Percentiles rank a stretch among this genome's conserved stretches.
Evolutionary conservation across 2,113 vertebrate genomes (phyloP).

Genomic region (Aegotheles bennettii): DNA sequence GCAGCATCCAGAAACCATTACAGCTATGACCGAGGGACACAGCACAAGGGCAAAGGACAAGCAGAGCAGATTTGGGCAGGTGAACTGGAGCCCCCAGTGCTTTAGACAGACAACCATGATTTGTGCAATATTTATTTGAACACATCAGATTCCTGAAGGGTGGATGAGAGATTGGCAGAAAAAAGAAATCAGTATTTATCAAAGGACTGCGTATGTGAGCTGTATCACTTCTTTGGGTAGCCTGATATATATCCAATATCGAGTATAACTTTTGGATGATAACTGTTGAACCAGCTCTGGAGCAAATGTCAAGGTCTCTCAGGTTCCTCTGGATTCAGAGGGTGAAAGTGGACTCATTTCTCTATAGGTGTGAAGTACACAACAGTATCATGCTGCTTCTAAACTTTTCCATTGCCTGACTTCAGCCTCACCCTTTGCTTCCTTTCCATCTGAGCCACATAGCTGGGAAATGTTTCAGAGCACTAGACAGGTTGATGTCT

Average conservation of each 20-base stretch:
- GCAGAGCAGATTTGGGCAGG: neutral
- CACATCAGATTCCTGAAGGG: neutral
- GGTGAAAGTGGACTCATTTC: neutral
- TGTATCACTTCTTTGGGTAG: neutral
- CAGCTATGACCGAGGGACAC: rapidly evolving
- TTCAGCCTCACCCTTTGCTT: neutral
- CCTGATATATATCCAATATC: neutral
- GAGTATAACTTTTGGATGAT: neutral
- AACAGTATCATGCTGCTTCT: neutral
- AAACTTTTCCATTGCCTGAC: neutral
- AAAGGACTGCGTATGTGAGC: neutral
- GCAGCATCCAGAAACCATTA: neutral
- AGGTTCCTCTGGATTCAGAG: neutral
- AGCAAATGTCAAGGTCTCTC: neutral
- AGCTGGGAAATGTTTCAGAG: neutral
- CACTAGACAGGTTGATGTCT: neutral
- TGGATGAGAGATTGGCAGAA: neutral
- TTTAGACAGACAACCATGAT: neutral
- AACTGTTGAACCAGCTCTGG: neutral
- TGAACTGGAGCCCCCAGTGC: neutral
- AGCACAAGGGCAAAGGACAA: neutral
- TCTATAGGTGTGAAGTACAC: neutral
- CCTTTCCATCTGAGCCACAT: neutral
- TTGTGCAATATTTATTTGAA: neutral
- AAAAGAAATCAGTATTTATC: neutral